phyloP scores from a whole-genome alignment of 23 tunicate species.

The Oikopleura dioica region DNA sequence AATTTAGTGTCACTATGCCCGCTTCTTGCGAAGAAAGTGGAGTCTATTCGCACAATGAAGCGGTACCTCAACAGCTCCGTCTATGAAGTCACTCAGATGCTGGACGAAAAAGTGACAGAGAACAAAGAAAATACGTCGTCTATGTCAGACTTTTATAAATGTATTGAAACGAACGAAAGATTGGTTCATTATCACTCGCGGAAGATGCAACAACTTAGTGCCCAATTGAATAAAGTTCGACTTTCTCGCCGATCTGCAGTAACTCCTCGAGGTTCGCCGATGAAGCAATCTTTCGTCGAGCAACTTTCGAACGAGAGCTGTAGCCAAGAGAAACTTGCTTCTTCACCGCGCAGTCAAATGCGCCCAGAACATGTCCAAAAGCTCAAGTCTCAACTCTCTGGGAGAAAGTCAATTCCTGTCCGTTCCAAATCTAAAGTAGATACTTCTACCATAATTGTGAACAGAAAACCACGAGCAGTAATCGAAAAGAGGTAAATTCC shows the following conservation, averaged over 20 bases:
- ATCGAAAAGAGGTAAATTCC: too few species aligned
- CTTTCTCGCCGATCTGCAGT: background rate
- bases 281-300: too few species aligned
- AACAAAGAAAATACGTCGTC: constrained; percentile 3
- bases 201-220: background rate
- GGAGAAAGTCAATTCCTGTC: background rate
- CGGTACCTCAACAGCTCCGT: background rate
- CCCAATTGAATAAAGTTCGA: constrained; percentile 3
- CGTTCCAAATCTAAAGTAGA: background rate
- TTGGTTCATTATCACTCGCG: background rate
- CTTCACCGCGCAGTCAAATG: background rate
- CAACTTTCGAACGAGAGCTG: background rate
- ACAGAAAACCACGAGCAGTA: too few species aligned
- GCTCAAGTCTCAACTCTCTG: background rate
- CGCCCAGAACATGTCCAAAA: constrained; percentile 11
- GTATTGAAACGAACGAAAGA: background rate
- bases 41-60: background rate
- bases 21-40: background rate
- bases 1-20: background rate
- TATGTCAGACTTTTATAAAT: background rate
- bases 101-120: background rate
- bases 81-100: background rate
- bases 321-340: background rate
- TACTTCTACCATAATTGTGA: background rate
- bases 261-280: background rate